phyloP scores from a whole-genome alignment of 2,888 invertebrate species.

The Andrena dorsata region DNA sequence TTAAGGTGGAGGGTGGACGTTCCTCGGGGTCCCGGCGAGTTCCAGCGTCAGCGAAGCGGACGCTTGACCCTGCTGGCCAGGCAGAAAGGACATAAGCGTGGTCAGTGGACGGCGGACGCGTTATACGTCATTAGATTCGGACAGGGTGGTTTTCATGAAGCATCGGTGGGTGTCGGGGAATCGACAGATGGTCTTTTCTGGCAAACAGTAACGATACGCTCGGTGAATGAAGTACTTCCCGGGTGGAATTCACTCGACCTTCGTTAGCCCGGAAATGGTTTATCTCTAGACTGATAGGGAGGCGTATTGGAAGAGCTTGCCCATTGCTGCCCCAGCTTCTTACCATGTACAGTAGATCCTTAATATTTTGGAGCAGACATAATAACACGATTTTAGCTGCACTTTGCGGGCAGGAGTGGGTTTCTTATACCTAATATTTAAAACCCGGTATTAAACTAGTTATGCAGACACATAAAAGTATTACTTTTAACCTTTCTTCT shows the following conservation, averaged over 20 bases:
- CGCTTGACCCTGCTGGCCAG: constrained; percentile 80
- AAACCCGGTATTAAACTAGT: too few relatives aligned
- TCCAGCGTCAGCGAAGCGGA: constrained; percentile 76
- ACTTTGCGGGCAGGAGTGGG: too few relatives aligned
- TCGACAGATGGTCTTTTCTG: constrained; percentile 82
- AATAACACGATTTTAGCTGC: too few relatives aligned
- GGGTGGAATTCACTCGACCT: constrained; percentile 31
- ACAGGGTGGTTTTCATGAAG: constrained; percentile 75
- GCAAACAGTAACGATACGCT: constrained; percentile 67
- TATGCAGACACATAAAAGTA: too few relatives aligned
- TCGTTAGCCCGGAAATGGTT: constrained; percentile 20
- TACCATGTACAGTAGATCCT: too few relatives aligned
- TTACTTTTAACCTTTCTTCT: too few relatives aligned
- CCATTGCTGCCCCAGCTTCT: too few relatives aligned
- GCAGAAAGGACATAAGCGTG: constrained; percentile 72
- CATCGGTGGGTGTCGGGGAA: constrained; percentile 79
- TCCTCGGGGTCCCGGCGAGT: constrained; percentile 63
- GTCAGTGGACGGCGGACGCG: constrained; percentile 76
- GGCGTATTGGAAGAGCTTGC: too few relatives aligned
- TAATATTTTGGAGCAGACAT: too few relatives aligned
- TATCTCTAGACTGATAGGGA: constrained; percentile 9
- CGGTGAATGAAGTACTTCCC: constrained; percentile 55
- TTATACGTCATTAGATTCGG: constrained; percentile 83
- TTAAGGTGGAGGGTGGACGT: constrained; percentile 76
- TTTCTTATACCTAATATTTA: too few relatives aligned